Base-by-base conservation (phyloP, 2,888 invertebrate genomes). In the Mycalesis mineus region DNA sequence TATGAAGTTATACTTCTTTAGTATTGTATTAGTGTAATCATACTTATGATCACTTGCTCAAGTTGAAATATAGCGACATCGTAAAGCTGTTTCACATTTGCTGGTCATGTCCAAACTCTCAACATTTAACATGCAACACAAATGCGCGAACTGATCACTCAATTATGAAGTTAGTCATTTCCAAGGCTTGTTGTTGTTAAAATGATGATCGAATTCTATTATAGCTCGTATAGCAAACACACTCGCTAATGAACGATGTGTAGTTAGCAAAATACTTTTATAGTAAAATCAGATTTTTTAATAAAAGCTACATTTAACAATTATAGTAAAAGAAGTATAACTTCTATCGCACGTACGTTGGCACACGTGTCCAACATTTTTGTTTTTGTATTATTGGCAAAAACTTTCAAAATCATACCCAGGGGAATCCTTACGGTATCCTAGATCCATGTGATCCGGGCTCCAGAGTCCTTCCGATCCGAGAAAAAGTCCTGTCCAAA, bases 371-470 rank as follows among this genome's bases (percentile, higher is more conserved):
- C 11, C 47, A 47, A 11, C 6, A 14, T 47, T 47, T 33, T 9
- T 15, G 15, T 11, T 15, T 47, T 47, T 49, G 49, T 82, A 85
- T 80, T 84, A 47, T 47, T 82, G 77, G 69, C 65, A 80, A 83
- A 80, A 78, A 86, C 80, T 82, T 77, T 76, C 71, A 84, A 87
- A 81, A 74, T 80, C 88, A 88, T 88, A 87, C 88, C 87, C 87
- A 82, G 78, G 80, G 82, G 33, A 47, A 47, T 85, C 85, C 84
- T 58, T 60, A 56, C 57, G 57, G 14, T 31, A 47, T 60, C 59
- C 61, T 47, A 47, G 47, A 47, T 47, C 47, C 47, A 33, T 15
- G 72, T 77, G 77, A 73, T 75, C 68, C 69, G 67, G 55, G 49
- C 45, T 53, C 49, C 50, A 42, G 36, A 36, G 49, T 56, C 57